A percentile compares a stretch with the other conserved stretches of the same genome.
These are phyloP conservation scores for Centruroides sculpturatus DNA, from an alignment of 1,140 invertebrate species.

Conservation along the genomic window DNA sequence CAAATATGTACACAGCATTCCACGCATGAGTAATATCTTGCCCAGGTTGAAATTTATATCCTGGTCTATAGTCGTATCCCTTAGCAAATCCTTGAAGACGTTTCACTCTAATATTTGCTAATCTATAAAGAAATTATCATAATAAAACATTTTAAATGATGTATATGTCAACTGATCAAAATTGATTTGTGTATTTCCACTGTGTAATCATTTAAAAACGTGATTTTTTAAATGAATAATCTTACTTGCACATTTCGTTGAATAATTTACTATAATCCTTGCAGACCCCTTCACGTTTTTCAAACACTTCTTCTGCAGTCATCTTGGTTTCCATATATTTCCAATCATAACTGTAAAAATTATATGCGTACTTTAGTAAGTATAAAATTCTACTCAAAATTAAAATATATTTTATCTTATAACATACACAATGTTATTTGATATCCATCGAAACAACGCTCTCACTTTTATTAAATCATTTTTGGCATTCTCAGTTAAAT, in stretches of 20 bases:
- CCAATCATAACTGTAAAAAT: conserved; percentile 24
- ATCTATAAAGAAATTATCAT: background rate
- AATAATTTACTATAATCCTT: conserved; percentile 27
- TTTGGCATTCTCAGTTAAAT: conserved; percentile 13
- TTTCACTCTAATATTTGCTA: conserved; percentile 22
- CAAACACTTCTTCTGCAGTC: conserved; percentile 21
- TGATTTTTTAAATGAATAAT: background rate
- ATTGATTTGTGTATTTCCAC: no score
- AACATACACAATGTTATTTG: conserved; percentile 24
- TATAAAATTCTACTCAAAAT: no score
- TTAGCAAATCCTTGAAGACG: conserved; percentile 28
- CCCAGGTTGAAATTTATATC: conserved; percentile 22
- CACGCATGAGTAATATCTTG: conserved; percentile 27
- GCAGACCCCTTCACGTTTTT: conserved; percentile 23
- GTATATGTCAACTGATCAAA: no score
- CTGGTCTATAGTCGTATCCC: conserved; percentile 25
- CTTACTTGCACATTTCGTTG: conserved; percentile 24
- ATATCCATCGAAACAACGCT: conserved; percentile 26
- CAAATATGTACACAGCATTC: conserved; percentile 31
- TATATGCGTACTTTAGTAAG: no score
- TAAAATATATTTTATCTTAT: background rate
- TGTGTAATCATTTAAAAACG: no score
- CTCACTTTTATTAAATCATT: conserved; percentile 25
- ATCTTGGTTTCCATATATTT: conserved; percentile 21
- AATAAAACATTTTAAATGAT: no score